A percentile compares a stretch with the other conserved stretches of the same genome.
Evolutionary conservation across 2,113 vertebrate genomes (phyloP).

Genomic region (Mixornis gularis): DNA sequence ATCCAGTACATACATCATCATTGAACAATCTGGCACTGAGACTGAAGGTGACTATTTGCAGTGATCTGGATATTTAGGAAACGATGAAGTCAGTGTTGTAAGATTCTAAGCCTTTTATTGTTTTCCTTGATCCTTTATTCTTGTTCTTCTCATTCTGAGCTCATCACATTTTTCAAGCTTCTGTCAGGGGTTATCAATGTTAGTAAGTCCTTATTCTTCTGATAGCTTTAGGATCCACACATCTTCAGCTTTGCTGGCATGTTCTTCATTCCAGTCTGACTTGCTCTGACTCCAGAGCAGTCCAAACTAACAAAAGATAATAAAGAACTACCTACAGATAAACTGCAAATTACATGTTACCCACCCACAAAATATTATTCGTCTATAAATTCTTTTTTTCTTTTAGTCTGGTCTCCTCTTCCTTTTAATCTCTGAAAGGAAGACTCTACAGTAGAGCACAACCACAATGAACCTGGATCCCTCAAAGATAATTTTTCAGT

Average conservation of each 20-base stretch:
- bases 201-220: conserved; percentile 79
- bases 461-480: neutral
- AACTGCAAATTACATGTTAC: conserved; percentile 17
- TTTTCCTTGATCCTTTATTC: conserved; percentile 36
- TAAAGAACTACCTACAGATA: conserved; percentile 69
- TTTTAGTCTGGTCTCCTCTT: neutral
- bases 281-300: conserved; percentile 79
- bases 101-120: conserved; percentile 40
- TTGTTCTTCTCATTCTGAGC: conserved; percentile 66
- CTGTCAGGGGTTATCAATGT: conserved; percentile 68
- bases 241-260: conserved; percentile 70
- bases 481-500: neutral
- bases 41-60: conserved; percentile 12
- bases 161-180: conserved; percentile 68
- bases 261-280: conserved; percentile 75
- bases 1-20: neutral
- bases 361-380: conserved; percentile 3
- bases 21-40: conserved; percentile 19
- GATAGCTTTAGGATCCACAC: conserved; percentile 72
- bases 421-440: neutral
- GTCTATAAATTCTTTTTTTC: neutral
- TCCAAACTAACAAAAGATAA: conserved; percentile 80
- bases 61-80: conserved; percentile 29
- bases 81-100: conserved; percentile 42
- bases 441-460: neutral